Evolutionary conservation across 2,113 vertebrate genomes (phyloP), one percentile per base, ranked within the genome.

Genomic region (Craseonycteris thonglongyai): DNA sequence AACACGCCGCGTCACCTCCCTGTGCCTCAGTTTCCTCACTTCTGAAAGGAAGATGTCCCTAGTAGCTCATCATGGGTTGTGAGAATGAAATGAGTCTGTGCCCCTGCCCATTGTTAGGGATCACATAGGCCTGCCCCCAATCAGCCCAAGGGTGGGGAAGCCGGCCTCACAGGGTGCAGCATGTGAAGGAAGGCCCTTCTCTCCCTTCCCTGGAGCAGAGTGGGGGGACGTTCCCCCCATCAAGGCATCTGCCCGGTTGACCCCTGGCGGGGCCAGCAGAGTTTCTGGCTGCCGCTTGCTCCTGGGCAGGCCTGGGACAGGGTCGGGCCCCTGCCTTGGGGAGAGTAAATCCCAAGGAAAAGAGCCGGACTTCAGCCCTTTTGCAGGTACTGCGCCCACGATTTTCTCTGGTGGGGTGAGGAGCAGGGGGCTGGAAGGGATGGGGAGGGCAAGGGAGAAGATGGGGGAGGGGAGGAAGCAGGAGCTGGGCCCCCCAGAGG

Each of bases 1-100:
- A 26, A 15, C 1, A 0, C 7, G 35, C 38, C 0, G 7, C 0
- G 13, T 33, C 24, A 0, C 42, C 40, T 2, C 12, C 38, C 5
- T 9, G 13, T 22, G 54, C 24, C 88, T 65, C 61, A 3, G 63
- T 61, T 59, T 47, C 42, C 66, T 51, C 26, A 8, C 5, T 68
- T 69, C 38, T 40, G 4, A 38, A 81, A 76, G 14, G 59, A 56
- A 74, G 71, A 12, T 18, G 4, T 10, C 63, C 10, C 16, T 0
- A 26, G 13, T 2, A 19, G n/a, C n/a, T 4, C 4, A 9, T 30
- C 30, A 1, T 4, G 7, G 18, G 33, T 10, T 2, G 24, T 45
- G 59, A 68, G 59, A 45, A 42, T 30, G 12, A 18, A 2, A 8
- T 4, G 42, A 69, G 35, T 5, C 7, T 33, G 18, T 9, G 33